Percentiles rank a stretch among this genome's conserved stretches.
These are phyloP conservation scores for Emmelina monodactyla DNA, from an alignment of 2,888 invertebrate species.

Conservation along the genomic window DNA sequence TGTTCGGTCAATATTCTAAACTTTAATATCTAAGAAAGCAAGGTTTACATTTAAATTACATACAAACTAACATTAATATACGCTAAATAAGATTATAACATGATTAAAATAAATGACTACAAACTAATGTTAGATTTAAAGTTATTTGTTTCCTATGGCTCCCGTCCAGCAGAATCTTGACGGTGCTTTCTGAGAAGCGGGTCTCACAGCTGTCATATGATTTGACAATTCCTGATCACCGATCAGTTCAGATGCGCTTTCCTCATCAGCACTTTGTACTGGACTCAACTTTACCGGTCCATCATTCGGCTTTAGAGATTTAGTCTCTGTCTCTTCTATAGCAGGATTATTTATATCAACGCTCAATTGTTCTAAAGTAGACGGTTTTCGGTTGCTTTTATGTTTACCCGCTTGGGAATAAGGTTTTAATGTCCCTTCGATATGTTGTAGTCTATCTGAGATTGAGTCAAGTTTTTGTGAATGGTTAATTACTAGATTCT, in stretches of 20 bases:
- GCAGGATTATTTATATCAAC: constrained; percentile 26
- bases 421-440: constrained; percentile 33
- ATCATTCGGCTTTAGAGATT: constrained; percentile 29
- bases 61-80: no score
- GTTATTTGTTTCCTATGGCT: no score
- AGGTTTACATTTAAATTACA: no score
- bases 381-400: constrained; percentile 19
- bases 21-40: no score
- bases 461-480: constrained; percentile 34
- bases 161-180: constrained; percentile 50
- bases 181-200: not conserved
- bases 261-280: constrained; percentile 3
- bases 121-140: no score
- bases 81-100: no score
- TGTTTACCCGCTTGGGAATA: not conserved
- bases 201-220: no score
- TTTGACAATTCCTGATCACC: not conserved
- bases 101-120: no score
- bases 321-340: constrained; percentile 22
- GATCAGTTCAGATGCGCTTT: not conserved
- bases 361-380: constrained; percentile 36
- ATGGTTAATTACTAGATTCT: constrained; percentile 27
- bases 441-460: constrained; percentile 29
- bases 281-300: constrained; percentile 19
- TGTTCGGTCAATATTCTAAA: no score